A percentile compares a stretch with the other conserved stretches of the same genome.
These are phyloP conservation scores for Cricetomys ansorgei DNA, from an alignment of 2,113 vertebrate genomes.

Conservation along the genomic window DNA sequence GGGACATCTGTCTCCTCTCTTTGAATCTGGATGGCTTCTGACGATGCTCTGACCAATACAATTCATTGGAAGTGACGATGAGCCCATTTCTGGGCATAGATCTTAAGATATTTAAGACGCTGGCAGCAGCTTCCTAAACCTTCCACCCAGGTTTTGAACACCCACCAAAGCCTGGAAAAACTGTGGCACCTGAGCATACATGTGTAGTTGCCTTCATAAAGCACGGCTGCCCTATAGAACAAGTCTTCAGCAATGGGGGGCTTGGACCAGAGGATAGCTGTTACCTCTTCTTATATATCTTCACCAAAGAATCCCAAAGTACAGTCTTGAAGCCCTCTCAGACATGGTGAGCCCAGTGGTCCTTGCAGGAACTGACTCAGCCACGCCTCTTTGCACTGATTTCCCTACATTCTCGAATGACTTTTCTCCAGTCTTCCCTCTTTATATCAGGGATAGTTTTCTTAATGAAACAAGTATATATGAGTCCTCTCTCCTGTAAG, in stretches of 20 bases:
- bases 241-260: rapidly evolving
- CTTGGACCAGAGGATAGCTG: rapidly evolving
- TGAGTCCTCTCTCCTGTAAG: background rate
- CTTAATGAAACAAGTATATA: background rate
- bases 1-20: background rate
- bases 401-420: background rate
- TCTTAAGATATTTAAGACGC: background rate
- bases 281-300: background rate
- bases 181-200: background rate
- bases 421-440: background rate
- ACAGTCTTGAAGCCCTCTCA: background rate
- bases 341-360: background rate
- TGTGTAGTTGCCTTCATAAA: rapidly evolving
- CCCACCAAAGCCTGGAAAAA: background rate
- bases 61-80: background rate
- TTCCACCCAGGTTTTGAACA: too few relatives aligned
- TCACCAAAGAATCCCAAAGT: background rate
- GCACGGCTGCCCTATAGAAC: rapidly evolving
- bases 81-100: background rate
- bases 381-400: background rate
- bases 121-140: background rate
- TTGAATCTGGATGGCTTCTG: background rate
- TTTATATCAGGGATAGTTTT: background rate
- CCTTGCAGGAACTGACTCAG: background rate
- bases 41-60: background rate